Evolutionary conservation across 2,888 invertebrate species (phyloP), one percentile per base, ranked within the genome.

Genomic region (Odontomyia ornata): DNA sequence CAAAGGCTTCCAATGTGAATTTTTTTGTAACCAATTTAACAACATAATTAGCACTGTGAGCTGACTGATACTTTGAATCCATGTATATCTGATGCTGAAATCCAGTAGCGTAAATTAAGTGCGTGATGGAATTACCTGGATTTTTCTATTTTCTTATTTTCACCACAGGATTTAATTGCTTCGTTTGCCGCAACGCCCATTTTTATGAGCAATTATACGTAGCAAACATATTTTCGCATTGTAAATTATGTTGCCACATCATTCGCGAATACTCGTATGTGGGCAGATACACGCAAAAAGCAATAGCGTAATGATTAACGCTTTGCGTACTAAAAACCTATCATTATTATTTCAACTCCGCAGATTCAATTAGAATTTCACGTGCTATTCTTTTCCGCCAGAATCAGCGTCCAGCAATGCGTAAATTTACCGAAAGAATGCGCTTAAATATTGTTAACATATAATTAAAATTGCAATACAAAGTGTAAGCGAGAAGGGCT

Each of bases 341-440:
- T 65, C 65, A 65, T 65, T 65, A 65, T n/a, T n/a, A 65, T 65
- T 36, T 7, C 36, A 36, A 36, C 36, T 36, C 18, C 18, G 21
- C 36, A 36, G n/a, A 30, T 27, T 65, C 65, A 65, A 65, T 65
- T 65, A 65, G 30, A 65, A 65, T 65, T 30, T 36, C 65, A 36
- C n/a, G 21, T 36, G 65, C 21, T 9, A 23, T 18, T 60, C 30
- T 36, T 65, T 7, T 2, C 11, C 36, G 30, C 18, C 36, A n/a
- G 13, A 15, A 36, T 5, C 64, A 18, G 18, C 65, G 18, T 65
- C 36, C 65, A 65, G 18, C 69, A 69, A 69, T 69, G 69, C 47
- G 69, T 69, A 69, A 69, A 69, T 69, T 47, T 47, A 69, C 69
- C 69, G 47, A 47, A 69, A 69, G 46, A 69, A 69, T 69, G 23